These are phyloP conservation scores for Leptodactylus fallax DNA, from an alignment of 2,797 vertebrate species.

Conservation along the genomic window DNA sequence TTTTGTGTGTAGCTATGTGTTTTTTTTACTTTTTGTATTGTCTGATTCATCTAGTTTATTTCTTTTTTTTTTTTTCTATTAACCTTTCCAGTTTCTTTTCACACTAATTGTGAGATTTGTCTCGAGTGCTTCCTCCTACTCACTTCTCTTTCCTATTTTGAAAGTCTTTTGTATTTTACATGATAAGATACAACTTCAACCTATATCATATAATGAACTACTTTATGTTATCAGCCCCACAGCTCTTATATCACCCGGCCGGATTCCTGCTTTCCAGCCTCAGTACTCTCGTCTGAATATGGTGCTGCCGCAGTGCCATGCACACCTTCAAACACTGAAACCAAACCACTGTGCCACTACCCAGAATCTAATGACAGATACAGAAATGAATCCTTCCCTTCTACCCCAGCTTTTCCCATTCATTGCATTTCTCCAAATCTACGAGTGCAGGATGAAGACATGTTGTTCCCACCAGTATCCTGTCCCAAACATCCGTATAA, in stretches of 20 bases:
- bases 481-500: slow-evolving; percentile 40
- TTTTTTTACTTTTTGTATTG: not conserved
- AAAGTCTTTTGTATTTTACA: not conserved
- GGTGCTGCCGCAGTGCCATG: slow-evolving; percentile 56
- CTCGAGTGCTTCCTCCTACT: slow-evolving; percentile 20
- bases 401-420: slow-evolving; percentile 49
- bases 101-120: slow-evolving; percentile 17
- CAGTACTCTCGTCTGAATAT: slow-evolving; percentile 71
- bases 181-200: not conserved
- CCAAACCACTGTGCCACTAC: slow-evolving; percentile 76
- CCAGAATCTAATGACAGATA: slow-evolving; percentile 72
- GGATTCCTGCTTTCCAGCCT: slow-evolving; percentile 56
- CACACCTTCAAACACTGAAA: slow-evolving; percentile 49
- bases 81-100: slow-evolving; percentile 8
- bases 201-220: slow-evolving; percentile 3
- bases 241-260: slow-evolving; percentile 68
- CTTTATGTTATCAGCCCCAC: slow-evolving; percentile 65
- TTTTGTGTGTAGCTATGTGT: not conserved
- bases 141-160: slow-evolving; percentile 49
- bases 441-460: not conserved
- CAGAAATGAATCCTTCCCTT: slow-evolving; percentile 37
- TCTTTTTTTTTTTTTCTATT: not conserved
- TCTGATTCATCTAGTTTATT: not conserved
- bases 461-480: slow-evolving; percentile 25
- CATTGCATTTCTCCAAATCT: slow-evolving; percentile 62